Base-by-base conservation (phyloP, 1,140 invertebrate genomes). In the Charaxes varanes region DNA sequence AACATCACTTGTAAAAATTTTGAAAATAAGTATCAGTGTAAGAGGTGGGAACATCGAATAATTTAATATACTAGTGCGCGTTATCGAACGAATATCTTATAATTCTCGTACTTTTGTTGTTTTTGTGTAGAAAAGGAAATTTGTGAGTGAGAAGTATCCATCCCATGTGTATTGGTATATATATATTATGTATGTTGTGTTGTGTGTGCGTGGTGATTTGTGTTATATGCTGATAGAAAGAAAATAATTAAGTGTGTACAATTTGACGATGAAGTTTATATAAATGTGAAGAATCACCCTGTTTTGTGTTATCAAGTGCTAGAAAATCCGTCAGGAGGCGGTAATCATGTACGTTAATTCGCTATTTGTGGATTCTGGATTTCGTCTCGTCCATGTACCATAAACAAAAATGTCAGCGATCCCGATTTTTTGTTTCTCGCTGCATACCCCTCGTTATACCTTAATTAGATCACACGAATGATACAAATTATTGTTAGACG, bases 321-420 rank as follows among this genome's bases (percentile, higher is more conserved):
- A 76, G 73, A 72, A 66, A 74, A 72, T 71, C 76, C 79, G 79
- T 83, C 79, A 77, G 60, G 59, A 80, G 79, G 76, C 79, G 79
- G 74, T 79, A 83, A 80, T 80, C 76, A 74, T 79, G 76, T 80
- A 80, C 68, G 79, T 83, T 80, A 74, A 71, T 72, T 80, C 58
- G 76, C 79, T 83, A 83, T 83, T 81, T 82, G 78, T 80, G 78
- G 79, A 85, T 79, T 82, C 79, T 85, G 82, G 70, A 84, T 84
- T 62, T 78, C 77, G 69, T 82, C 67, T 78, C 76, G 66, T 81
- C 71, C 71, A 83, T 83, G 80, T 84, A 85, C 82, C 82, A 85
- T 85, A 85, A 85, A 85, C 82, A 85, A 85, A 84, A 85, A 85
- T 85, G 82, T 85, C 82, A 85, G 80, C 82, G 78, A 83, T 84